Evolutionary conservation across 2,888 invertebrate genomes (phyloP), one percentile per base, ranked within the genome.

Genomic region (Oithona nana): DNA sequence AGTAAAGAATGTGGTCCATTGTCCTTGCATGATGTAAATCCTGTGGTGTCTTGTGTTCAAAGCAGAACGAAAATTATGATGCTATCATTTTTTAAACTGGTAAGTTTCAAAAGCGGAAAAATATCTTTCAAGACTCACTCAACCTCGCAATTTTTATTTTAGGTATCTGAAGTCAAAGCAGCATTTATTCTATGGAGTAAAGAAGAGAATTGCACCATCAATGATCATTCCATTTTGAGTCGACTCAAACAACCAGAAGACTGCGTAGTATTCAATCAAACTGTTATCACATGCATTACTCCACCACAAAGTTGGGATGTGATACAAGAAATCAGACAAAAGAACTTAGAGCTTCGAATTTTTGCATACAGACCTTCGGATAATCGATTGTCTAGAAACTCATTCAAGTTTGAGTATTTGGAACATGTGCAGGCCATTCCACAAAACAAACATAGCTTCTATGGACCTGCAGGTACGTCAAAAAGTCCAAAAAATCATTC

Each of bases 1-100:
- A 24, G 24, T 26, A 54, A 54, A 54, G 54, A 54, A 54, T 54
- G 54, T 11, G 54, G 54, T 2, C 54, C 54, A 16, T 26, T 54
- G 22, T 26, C 20, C 22, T 16, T 54, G 16, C 54, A 54, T 54
- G 54, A 54, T 26, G 26, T 54, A 20, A 54, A 54, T 11, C 54
- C 54, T 54, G 20, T 26, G 16, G 26, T 26, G 3, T 24, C 24
- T 26, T 54, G 54, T 11, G 20, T 16, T 26, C 13, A 54, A 26
- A 24, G 54, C 26, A 26, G 26, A 54, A 54, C 54, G 3, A 54
- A 54, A 26, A 26, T 54, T 24, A 24, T 54, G 24, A 54, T 54
- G 20, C 54, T 54, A 26, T 54, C 54, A 20, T 54, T 26, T 20
- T 54, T 54, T 26, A 54, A 54, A 26, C 26, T 54, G 54, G 39